Evolutionary conservation across 2,113 vertebrate species (phyloP).

Genomic region (Ancistrus triradiatus): DNA sequence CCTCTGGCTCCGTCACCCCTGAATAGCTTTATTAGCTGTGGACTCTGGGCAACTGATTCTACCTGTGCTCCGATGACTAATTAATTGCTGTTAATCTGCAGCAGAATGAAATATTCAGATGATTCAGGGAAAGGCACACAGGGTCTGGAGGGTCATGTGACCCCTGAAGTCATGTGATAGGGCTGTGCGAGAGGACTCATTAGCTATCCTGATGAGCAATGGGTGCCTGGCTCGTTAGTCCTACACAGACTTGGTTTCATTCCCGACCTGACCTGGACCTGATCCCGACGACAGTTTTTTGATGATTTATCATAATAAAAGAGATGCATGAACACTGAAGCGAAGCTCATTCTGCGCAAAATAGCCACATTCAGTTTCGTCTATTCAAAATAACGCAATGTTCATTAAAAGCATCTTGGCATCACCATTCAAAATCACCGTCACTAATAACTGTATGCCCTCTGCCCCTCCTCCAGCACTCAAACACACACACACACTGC

Average conservation of each 20-base stretch:
- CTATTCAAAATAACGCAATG: slow-evolving; percentile 22
- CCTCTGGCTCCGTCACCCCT: slow-evolving; percentile 29
- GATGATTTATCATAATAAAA: neutral
- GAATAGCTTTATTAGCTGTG: slow-evolving; percentile 37
- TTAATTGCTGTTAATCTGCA: slow-evolving; percentile 52
- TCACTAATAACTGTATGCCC: slow-evolving; percentile 36
- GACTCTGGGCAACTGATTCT: slow-evolving; percentile 40
- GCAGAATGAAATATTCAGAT: slow-evolving; percentile 47
- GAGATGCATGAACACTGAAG: neutral
- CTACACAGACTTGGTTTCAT: slow-evolving; percentile 40
- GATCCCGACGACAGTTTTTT: slow-evolving; percentile 18
- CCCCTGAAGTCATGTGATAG: slow-evolving; percentile 43
- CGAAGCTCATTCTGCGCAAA: neutral
- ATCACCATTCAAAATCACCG: slow-evolving; percentile 18
- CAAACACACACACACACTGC: neutral
- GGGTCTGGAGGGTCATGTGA: slow-evolving; percentile 45
- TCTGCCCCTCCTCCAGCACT: slow-evolving; percentile 20
- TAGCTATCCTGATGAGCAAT: slow-evolving; percentile 46
- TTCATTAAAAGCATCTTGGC: slow-evolving; percentile 25
- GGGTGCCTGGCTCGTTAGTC: slow-evolving; percentile 36
- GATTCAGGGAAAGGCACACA: slow-evolving; percentile 45
- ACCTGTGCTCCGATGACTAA: slow-evolving; percentile 48
- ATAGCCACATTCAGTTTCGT: slow-evolving; percentile 27
- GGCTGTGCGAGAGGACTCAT: slow-evolving; percentile 46
- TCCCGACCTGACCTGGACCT: slow-evolving; percentile 38